Evolutionary conservation across 2,113 vertebrate species (phyloP), one percentile per base, ranked within the genome.

Genomic region (Barbus barbus): DNA sequence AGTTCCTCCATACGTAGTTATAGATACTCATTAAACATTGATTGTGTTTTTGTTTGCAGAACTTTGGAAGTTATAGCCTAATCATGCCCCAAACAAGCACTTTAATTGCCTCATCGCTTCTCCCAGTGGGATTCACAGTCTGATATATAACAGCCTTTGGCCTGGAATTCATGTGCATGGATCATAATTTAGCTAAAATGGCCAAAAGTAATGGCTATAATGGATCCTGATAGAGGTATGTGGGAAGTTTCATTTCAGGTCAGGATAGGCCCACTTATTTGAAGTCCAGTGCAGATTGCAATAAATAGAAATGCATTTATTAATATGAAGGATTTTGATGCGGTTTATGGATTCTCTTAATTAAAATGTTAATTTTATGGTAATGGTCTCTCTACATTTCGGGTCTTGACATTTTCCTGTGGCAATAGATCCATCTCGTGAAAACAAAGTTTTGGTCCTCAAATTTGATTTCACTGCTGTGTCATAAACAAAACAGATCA

Each of bases 361-460:
- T 82, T 82, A 82, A 82, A 82, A 82, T 82, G 78, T 82, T 56
- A 71, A 72, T 82, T 53, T 82, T 82, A 82, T 82, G 44, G 12
- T 82, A 56, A 82, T 71, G 46, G 46, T 26, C 80, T 71, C 79
- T 71, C 80, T 38, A 24, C 31, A 82, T 53, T 56, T 82, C 12
- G 22, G 80, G 80, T 72, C 80, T 82, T 82, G 80, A 82, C 80
- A 69, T 82, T 71, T 71, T 71, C 80, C 80, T 82, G 44, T 33
- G 44, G 80, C 80, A 26, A 53, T 24, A 31, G 46, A 82, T 82
- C 46, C 80, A 82, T 71, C 63, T 69, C 22, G 22, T 51, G 22
- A 69, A 82, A 82, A 72, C 48, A 56, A 71, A 28, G 60, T 67
- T 67, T 63, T 28, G 26, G 61, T 5, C 28, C 5, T 46, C 60